Conservation (phyloP, 1,140 invertebrate species). For the Coptotermes formosanus region DNA sequence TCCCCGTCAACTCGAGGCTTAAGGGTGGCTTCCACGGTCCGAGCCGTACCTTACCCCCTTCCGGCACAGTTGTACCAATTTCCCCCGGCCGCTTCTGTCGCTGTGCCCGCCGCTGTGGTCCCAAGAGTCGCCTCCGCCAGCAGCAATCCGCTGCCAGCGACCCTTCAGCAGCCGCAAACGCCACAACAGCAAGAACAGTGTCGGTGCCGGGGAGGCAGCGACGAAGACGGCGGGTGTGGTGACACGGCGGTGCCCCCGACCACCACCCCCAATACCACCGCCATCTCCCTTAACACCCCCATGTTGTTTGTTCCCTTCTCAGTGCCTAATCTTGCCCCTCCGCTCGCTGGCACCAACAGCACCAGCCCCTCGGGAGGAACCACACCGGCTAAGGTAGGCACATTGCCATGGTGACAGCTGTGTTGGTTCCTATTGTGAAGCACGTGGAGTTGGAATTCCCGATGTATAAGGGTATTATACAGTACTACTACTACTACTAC, state of each 20-base stretch:
- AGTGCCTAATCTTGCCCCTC: conserved; percentile 35
- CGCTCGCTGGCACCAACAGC: conserved; percentile 33
- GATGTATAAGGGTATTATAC: too few relatives aligned
- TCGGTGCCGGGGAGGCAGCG: conserved; percentile 30
- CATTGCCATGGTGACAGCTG: neutral
- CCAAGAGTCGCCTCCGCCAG: conserved; percentile 24
- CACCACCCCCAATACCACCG: neutral
- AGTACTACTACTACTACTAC: too few relatives aligned
- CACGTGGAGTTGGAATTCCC: neutral
- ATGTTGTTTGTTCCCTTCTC: conserved; percentile 36
- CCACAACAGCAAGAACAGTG: conserved; percentile 27
- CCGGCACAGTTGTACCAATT: conserved; percentile 26
- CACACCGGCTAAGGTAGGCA: conserved; percentile 34
- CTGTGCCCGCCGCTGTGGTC: neutral
- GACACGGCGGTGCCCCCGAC: conserved; percentile 20
- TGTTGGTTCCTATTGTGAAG: too few relatives aligned
- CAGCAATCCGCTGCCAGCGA: conserved; percentile 22
- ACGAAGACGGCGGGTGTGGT: conserved; percentile 25
- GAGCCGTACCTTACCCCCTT: conserved; percentile 33
- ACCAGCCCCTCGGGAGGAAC: conserved; percentile 32
- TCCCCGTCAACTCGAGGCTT: conserved; percentile 42
- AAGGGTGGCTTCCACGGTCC: conserved; percentile 35
- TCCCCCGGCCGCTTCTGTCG: conserved; percentile 11
- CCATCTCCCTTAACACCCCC: conserved; percentile 29
- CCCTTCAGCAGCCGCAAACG: neutral